Conservation (phyloP, 2,113 vertebrate genomes). For the Alces alces region DNA sequence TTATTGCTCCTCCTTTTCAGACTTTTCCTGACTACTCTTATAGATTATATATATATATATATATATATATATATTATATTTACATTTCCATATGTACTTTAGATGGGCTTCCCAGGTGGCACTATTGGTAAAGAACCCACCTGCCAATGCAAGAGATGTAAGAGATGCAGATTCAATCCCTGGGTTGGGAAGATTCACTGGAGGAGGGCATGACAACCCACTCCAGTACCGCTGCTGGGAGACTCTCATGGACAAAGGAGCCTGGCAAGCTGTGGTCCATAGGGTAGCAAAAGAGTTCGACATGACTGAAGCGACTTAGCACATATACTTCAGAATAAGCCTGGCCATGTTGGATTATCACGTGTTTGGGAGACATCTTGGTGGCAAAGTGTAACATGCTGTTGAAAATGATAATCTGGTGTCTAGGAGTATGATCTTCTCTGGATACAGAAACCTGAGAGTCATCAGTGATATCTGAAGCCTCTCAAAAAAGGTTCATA, state of each 20-base stretch:
- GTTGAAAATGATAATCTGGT: background rate
- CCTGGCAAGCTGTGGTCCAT: background rate
- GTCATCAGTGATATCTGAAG: background rate
- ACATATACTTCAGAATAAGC: background rate
- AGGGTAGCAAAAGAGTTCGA: background rate
- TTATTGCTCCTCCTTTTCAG: conserved; percentile 18
- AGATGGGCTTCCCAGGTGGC: background rate
- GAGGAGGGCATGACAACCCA: background rate
- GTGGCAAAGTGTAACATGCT: background rate
- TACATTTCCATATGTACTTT: background rate
- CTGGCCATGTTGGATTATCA: background rate
- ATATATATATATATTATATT: background rate
- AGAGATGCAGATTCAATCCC: background rate
- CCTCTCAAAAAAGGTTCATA: background rate
- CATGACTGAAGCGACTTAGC: background rate
- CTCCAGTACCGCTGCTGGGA: background rate
- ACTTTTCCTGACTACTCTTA: background rate
- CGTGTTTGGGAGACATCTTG: background rate
- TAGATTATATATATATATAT: background rate
- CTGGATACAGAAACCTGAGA: background rate
- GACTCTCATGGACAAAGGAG: background rate
- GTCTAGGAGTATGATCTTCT: background rate
- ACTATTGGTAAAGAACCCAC: background rate
- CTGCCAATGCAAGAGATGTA: background rate
- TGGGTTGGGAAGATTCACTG: background rate